A percentile compares a stretch with the other conserved stretches of the same genome.
These are phyloP conservation scores for Lepas anatifera DNA, from an alignment of 2,888 invertebrate species.

Conservation along the genomic window DNA sequence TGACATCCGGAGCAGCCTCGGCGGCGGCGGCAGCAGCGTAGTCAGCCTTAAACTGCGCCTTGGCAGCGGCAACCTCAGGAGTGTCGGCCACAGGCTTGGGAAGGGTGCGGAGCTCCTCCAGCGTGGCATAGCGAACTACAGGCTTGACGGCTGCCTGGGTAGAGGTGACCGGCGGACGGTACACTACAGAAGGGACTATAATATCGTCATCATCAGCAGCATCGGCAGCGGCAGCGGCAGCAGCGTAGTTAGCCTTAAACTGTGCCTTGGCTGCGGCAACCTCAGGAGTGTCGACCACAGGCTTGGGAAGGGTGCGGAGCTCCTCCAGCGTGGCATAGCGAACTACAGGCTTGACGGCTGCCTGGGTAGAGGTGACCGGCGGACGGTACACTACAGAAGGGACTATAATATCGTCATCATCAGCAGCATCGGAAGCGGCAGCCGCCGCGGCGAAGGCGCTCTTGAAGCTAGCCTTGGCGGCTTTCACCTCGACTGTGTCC, in stretches of 20 bases:
- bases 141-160: no score
- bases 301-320: background rate
- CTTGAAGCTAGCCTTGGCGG: background rate
- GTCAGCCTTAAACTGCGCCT: background rate
- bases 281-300: background rate
- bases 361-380: background rate
- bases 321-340: background rate
- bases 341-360: no score
- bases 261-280: background rate
- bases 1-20: slow-evolving; percentile 16
- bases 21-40: background rate
- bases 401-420: slow-evolving; percentile 9
- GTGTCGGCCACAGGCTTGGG: background rate
- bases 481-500: background rate
- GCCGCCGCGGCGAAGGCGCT: background rate
- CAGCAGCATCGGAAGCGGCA: slow-evolving; percentile 7
- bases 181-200: no score
- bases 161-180: no score
- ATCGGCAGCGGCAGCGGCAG: slow-evolving; percentile 8
- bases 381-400: background rate
- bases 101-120: background rate
- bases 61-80: background rate
- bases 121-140: background rate
- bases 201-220: slow-evolving; percentile 13
- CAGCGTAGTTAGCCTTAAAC: background rate